phyloP scores from a whole-genome alignment of 2,797 vertebrate species.

The Carduelis carduelis region DNA sequence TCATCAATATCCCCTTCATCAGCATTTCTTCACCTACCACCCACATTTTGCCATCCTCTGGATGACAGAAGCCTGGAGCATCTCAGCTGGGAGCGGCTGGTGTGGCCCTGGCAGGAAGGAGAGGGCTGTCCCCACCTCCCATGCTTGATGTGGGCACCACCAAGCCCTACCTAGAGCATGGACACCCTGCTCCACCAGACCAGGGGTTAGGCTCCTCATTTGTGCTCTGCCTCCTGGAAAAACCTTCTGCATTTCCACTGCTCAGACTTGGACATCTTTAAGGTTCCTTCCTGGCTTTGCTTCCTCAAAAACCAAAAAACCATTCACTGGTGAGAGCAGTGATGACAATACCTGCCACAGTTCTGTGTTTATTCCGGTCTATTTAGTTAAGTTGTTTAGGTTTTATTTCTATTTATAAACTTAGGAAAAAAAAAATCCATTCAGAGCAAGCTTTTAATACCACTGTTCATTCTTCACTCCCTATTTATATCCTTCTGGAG shows the following conservation, averaged over 20 bases:
- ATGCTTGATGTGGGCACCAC: rapidly evolving
- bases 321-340: rapidly evolving
- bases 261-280: neutral
- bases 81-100: conserved; percentile 18
- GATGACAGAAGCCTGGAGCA: conserved; percentile 23
- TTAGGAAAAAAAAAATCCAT: rapidly evolving
- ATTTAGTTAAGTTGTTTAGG: neutral
- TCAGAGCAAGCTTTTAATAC: neutral
- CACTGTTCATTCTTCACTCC: neutral
- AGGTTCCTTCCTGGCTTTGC: neutral
- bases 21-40: neutral
- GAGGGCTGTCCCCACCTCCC: neutral
- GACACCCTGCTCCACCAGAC: neutral
- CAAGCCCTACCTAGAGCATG: neutral
- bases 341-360: neutral
- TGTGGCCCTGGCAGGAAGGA: neutral
- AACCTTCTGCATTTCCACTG: neutral
- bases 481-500: neutral
- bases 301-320: neutral
- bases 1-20: neutral
- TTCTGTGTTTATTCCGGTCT: neutral
- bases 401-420: neutral
- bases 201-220: neutral
- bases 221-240: neutral
- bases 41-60: neutral